These are phyloP conservation scores for Odocoileus virginianus DNA, from an alignment of 2,113 vertebrate genomes.

Conservation along the genomic window DNA sequence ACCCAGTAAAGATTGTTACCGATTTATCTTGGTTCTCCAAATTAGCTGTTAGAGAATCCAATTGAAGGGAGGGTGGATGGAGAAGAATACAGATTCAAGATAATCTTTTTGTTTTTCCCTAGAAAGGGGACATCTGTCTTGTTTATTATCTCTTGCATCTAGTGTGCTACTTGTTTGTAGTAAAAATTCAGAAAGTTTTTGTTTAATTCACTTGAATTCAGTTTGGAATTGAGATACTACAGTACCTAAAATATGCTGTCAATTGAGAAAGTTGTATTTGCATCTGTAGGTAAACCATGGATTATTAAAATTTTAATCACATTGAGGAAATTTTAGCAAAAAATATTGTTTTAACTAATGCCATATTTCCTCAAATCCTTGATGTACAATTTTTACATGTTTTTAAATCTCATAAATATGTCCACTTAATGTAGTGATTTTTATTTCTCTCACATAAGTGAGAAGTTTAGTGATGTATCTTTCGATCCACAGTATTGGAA, in stretches of 20 bases:
- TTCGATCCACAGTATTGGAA: background rate
- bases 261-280: background rate
- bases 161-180: background rate
- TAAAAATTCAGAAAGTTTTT: slow-evolving; percentile 4
- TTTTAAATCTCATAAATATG: background rate
- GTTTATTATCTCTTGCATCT: background rate
- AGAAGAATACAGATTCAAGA: background rate
- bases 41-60: background rate
- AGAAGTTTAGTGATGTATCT: background rate
- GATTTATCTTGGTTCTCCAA: background rate
- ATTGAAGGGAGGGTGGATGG: background rate
- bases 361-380: background rate
- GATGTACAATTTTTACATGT: background rate
- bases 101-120: background rate
- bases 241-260: background rate
- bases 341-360: background rate
- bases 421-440: background rate
- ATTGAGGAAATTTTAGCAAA: background rate
- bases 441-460: background rate
- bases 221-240: background rate
- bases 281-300: background rate
- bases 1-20: background rate
- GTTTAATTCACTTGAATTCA: background rate
- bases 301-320: slow-evolving; percentile 19
- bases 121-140: background rate